Evolutionary conservation across 1,140 invertebrate species (phyloP), one percentile per base, ranked within the genome.

Genomic region (Zaprionus ornatus): DNA sequence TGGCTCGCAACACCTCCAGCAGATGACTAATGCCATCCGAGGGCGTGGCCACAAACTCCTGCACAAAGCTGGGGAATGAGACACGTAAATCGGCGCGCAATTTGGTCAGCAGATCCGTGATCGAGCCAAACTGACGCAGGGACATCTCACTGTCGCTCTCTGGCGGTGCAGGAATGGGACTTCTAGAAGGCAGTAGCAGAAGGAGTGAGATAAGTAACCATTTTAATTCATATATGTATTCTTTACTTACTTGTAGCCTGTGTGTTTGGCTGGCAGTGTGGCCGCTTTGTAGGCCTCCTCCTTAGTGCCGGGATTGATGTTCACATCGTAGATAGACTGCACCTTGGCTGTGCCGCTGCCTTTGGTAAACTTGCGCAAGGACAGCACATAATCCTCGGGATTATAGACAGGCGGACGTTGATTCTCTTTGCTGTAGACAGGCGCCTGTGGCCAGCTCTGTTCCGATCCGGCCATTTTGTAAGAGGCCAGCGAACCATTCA

Each of bases 31-130:
- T 95, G 3, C 97, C 98, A 92, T 98, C 97, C 71, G 97, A 94
- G 19, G 96, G 96, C 57, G 96, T 95, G 19, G 96, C 95, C 5
- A 97, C 95, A 93, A 98, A 98, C 93, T 98, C 97, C 93, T 97
- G 96, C 1, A 98, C 96, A 88, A 98, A 98, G 93, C 96, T 97
- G 75, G 96, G 96, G 93, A 97, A 97, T 0, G 97, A 96, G 15
- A 97, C 94, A 69, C 96, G 94, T 0, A 99, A 94, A 93, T 98
- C 98, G 2, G 97, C 95, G 73, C 96, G 94, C 3, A 98, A 94
- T 90, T 98, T 98, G 52, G 96, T 96, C n/a, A 98, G 94, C 1
- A 99, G 94, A 92, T 98, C 97, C 35, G 96, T 97, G 59, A 98
- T 95, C 27, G 96, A 96, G 32, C 96, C 95, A 91, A 98, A 98